These are phyloP conservation scores for Andricus curvator DNA, from an alignment of 2,888 invertebrate genomes.

Conservation along the genomic window DNA sequence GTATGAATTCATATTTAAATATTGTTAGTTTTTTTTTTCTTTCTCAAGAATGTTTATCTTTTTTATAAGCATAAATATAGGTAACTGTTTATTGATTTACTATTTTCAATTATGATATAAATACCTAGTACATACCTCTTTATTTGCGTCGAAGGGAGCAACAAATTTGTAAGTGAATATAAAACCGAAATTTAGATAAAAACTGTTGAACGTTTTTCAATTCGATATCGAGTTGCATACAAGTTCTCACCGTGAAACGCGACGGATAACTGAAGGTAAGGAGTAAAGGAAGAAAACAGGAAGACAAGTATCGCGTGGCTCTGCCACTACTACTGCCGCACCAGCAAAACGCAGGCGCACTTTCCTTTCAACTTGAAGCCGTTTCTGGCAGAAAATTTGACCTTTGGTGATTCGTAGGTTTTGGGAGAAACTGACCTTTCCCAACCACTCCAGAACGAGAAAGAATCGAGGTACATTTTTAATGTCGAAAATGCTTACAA, in stretches of 20 bases:
- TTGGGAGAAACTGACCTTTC: neutral
- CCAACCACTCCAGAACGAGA: neutral
- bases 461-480: neutral
- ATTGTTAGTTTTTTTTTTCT: too few relatives aligned
- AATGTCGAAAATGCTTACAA: neutral
- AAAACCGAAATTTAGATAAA: neutral
- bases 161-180: neutral
- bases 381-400: neutral
- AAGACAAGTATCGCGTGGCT: slow-evolving; percentile 5
- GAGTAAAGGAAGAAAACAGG: slow-evolving; percentile 28
- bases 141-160: neutral
- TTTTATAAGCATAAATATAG: too few relatives aligned
- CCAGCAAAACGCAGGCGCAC: slow-evolving; percentile 27
- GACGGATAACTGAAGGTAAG: slow-evolving; percentile 32
- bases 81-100: neutral
- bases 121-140: neutral
- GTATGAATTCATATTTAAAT: too few relatives aligned
- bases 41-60: too few relatives aligned
- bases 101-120: neutral
- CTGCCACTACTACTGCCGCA: neutral
- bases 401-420: neutral
- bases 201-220: slow-evolving; percentile 17
- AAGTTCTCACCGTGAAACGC: neutral
- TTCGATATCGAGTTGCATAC: neutral
- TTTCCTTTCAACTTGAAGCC: neutral